Conservation (phyloP, 2,113 vertebrate species). For the Anarhynchus alexandrinus region DNA sequence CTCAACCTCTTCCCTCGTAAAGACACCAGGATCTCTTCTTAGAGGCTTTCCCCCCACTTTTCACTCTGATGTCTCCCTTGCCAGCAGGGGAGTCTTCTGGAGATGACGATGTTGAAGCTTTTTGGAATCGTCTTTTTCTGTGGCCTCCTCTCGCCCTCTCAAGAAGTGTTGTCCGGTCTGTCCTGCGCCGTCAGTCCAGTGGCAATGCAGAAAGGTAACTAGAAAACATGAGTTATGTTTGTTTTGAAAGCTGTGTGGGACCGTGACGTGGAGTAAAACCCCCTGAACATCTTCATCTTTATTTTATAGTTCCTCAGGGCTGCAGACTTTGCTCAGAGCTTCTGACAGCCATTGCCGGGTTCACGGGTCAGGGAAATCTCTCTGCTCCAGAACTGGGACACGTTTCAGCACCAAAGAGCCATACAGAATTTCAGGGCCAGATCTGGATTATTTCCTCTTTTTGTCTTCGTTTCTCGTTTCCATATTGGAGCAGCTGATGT, state of each 20-base stretch:
- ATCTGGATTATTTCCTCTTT: neutral
- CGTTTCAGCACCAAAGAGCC: neutral
- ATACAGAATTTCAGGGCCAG: neutral
- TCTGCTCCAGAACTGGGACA: neutral
- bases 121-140: neutral
- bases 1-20: accelerated
- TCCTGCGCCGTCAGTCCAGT: neutral
- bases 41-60: neutral
- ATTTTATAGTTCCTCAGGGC: neutral
- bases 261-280: accelerated
- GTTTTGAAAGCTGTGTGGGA: neutral
- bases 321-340: neutral
- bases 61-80: neutral
- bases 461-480: neutral
- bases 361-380: neutral
- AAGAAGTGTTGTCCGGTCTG: neutral
- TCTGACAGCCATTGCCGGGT: neutral
- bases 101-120: neutral
- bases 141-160: neutral
- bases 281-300: neutral
- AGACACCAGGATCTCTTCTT: neutral
- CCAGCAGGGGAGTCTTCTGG: neutral
- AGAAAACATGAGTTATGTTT: accelerated
- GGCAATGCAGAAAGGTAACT: neutral
- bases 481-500: neutral